A percentile compares a stretch with the other conserved stretches of the same genome.
Conservation (phyloP, 2,797 vertebrate species). For the Glossophaga mutica region DNA sequence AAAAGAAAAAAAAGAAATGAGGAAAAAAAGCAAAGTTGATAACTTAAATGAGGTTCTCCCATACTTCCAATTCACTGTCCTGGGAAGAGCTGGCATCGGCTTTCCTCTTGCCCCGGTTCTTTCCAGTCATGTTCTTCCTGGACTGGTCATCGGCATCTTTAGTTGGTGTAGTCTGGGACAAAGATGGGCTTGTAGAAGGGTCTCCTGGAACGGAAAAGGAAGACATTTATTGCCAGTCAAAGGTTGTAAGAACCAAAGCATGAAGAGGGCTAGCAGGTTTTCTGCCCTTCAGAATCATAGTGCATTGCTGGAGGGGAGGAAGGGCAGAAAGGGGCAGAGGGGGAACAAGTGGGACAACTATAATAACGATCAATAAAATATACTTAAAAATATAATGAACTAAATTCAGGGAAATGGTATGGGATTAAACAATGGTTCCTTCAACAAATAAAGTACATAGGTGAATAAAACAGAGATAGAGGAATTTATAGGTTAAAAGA, state of each 20-base stretch:
- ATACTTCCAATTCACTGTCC: slow-evolving; percentile 94
- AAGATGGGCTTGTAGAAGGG: slow-evolving; percentile 79
- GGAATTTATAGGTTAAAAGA: background rate
- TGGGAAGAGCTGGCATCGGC: slow-evolving; percentile 88
- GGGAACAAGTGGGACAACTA: too few relatives aligned
- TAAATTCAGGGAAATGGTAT: slow-evolving; percentile 24
- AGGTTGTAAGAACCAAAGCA: background rate
- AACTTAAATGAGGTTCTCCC: slow-evolving; percentile 40
- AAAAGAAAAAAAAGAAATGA: slow-evolving; percentile 29
- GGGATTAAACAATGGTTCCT: background rate
- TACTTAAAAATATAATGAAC: too few relatives aligned
- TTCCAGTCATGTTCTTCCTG: slow-evolving; percentile 91
- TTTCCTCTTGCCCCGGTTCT: slow-evolving; percentile 95
- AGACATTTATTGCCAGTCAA: slow-evolving; percentile 10
- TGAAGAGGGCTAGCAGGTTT: background rate
- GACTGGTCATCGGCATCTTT: slow-evolving; percentile 91
- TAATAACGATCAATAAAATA: too few relatives aligned
- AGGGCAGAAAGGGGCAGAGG: too few relatives aligned
- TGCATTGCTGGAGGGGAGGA: too few relatives aligned
- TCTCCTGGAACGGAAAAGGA: slow-evolving; percentile 76
- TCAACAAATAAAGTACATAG: background rate
- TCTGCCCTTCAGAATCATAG: background rate
- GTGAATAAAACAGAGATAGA: background rate
- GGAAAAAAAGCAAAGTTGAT: background rate
- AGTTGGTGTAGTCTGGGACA: slow-evolving; percentile 84